Conservation (phyloP, 1,140 invertebrate genomes). For the Mya arenaria region DNA sequence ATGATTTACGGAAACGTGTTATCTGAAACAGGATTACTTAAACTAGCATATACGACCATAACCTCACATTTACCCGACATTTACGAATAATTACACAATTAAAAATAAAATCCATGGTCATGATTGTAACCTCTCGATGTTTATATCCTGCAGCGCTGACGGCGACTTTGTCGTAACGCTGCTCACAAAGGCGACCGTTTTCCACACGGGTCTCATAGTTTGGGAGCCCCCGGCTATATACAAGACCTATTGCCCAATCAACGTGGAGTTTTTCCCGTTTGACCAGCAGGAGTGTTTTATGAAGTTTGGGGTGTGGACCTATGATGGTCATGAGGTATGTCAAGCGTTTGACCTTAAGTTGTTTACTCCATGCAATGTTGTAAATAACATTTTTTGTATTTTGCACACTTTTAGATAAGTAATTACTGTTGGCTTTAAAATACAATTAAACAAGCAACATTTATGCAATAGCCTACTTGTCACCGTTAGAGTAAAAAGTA, state of each 20-base stretch:
- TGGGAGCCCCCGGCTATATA: constrained; percentile 99
- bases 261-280: constrained; percentile 91
- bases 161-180: constrained; percentile 83
- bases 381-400: too few relatives aligned
- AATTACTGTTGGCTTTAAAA: too few relatives aligned
- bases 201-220: constrained; percentile 92
- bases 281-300: constrained; percentile 96
- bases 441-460: too few relatives aligned
- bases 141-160: constrained; percentile 80
- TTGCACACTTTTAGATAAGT: too few relatives aligned
- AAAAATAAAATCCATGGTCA: not conserved
- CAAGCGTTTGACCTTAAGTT: too few relatives aligned
- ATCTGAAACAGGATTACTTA: not conserved
- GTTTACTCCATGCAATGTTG: too few relatives aligned
- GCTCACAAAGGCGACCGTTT: constrained; percentile 82
- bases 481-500: too few relatives aligned
- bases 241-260: constrained; percentile 99
- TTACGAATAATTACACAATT: not conserved
- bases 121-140: not conserved
- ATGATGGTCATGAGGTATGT: constrained; percentile 83
- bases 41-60: too few relatives aligned
- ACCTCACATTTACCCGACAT: too few relatives aligned
- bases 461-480: too few relatives aligned
- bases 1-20: not conserved
- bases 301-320: constrained; percentile 93